Evolutionary conservation across 2,888 invertebrate genomes (phyloP).

Genomic region (Diloba caeruleocephala): DNA sequence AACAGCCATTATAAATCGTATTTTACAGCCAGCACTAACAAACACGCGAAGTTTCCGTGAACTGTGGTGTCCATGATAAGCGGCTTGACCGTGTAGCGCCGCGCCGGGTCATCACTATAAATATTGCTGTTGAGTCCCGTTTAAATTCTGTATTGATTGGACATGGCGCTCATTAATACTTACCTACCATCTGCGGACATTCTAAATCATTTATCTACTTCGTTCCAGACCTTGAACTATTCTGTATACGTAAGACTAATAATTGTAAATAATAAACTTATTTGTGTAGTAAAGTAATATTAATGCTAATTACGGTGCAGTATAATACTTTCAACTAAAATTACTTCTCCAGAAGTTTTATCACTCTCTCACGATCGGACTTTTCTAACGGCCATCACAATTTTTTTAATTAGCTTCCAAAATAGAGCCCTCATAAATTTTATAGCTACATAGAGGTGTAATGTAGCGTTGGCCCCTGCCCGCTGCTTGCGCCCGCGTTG

Average conservation of each 20-base stretch:
- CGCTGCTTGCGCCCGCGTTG: conserved; percentile 55
- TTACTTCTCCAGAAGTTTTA: conserved; percentile 75
- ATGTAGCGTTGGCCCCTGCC: conserved; percentile 63
- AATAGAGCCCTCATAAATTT: conserved; percentile 85
- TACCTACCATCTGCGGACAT: conserved; percentile 38
- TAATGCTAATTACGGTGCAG: conserved; percentile 55
- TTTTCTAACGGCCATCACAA: conserved; percentile 78
- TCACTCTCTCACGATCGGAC: conserved; percentile 83
- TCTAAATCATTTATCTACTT: conserved; percentile 33
- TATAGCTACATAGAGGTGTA: conserved; percentile 79
- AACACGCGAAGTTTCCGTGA: conserved; percentile 61
- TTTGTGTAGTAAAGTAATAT: conserved; percentile 40
- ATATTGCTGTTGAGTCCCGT: conserved; percentile 72
- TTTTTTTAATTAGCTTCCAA: conserved; percentile 86
- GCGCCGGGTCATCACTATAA: conserved; percentile 72
- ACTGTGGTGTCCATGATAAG: conserved; percentile 62
- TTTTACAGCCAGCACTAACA: conserved; percentile 62
- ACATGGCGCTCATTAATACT: conserved; percentile 62
- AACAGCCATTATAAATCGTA: conserved; percentile 54
- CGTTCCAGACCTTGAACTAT: conserved; percentile 10
- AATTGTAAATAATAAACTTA: conserved; percentile 21
- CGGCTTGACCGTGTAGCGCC: conserved; percentile 62
- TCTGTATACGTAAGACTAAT: not conserved
- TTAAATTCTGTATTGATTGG: conserved; percentile 68
- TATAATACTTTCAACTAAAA: conserved; percentile 62